Conservation (phyloP, 2,797 vertebrate species). For the Epinephelus coioides region DNA sequence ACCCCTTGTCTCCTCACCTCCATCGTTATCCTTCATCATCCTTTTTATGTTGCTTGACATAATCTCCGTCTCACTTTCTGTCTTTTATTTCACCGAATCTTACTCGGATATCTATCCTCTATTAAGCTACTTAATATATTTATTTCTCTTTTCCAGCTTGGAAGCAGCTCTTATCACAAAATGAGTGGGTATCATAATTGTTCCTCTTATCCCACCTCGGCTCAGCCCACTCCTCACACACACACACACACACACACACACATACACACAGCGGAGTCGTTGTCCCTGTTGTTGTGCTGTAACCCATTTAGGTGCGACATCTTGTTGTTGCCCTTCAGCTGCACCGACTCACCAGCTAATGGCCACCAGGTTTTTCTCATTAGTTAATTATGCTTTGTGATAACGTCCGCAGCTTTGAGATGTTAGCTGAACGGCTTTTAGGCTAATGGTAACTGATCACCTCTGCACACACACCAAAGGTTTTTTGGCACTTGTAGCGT, state of each 20-base stretch:
- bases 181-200: constrained; percentile 68
- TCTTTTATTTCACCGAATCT: constrained; percentile 48
- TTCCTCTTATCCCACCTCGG: constrained; percentile 54
- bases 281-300: constrained; percentile 48
- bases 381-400: constrained; percentile 76
- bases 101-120: constrained; percentile 44
- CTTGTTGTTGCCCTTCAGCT: constrained; percentile 68
- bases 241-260: constrained; percentile 13
- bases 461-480: constrained; percentile 42
- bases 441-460: constrained; percentile 61
- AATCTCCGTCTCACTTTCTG: constrained; percentile 56
- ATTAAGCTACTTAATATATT: constrained; percentile 57
- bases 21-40: constrained; percentile 57
- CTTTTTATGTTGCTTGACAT: constrained; percentile 51
- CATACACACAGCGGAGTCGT: constrained; percentile 12
- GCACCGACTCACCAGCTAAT: constrained; percentile 62
- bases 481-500: constrained; percentile 42
- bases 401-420: constrained; percentile 60
- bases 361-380: constrained; percentile 71
- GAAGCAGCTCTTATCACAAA: constrained; percentile 66
- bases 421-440: constrained; percentile 59
- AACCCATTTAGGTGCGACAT: constrained; percentile 67
- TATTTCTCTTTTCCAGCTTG: constrained; percentile 53
- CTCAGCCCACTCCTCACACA: constrained; percentile 20
- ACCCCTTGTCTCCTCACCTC: constrained; percentile 54